A percentile compares a stretch with the other conserved stretches of the same genome.
Conservation (phyloP, 2,888 invertebrate species). For the Pyrocoelia pectoralis region DNA sequence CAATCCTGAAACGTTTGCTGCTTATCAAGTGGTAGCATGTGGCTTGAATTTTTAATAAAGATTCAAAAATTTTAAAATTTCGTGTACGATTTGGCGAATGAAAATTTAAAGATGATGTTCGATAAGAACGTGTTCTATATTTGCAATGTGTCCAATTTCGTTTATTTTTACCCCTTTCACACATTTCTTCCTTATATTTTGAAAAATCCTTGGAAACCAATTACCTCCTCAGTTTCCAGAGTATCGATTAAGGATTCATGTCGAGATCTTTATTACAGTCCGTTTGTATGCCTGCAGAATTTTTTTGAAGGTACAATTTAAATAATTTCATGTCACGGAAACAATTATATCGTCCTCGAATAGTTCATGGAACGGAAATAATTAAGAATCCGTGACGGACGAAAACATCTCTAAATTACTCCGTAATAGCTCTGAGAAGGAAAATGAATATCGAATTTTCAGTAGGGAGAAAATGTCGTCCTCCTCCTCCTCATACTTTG, state of each 20-base stretch:
- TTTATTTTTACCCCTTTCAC: no score
- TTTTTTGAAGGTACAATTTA: not conserved
- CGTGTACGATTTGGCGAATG: no score
- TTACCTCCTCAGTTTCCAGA: not conserved
- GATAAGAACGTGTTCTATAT: no score
- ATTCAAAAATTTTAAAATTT: no score
- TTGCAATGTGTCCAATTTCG: no score
- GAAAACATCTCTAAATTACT: slow-evolving; percentile 37
- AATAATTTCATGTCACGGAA: slow-evolving; percentile 24
- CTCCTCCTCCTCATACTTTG: no score
- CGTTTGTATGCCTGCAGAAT: not conserved
- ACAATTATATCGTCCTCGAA: slow-evolving; percentile 32
- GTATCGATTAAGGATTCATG: not conserved
- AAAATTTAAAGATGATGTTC: no score
- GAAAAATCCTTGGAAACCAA: no score
- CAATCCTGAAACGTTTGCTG: no score
- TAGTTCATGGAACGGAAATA: slow-evolving; percentile 32
- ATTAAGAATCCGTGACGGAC: slow-evolving; percentile 31
- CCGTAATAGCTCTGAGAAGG: slow-evolving; percentile 34
- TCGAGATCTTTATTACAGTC: not conserved
- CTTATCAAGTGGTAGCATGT: no score
- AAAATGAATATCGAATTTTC: slow-evolving; percentile 41
- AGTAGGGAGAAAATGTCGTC: slow-evolving; percentile 23
- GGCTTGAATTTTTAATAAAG: no score
- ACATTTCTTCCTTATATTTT: no score